These are phyloP conservation scores for Philhelius pedissequus DNA, from an alignment of 2,888 invertebrate species.

Conservation along the genomic window DNA sequence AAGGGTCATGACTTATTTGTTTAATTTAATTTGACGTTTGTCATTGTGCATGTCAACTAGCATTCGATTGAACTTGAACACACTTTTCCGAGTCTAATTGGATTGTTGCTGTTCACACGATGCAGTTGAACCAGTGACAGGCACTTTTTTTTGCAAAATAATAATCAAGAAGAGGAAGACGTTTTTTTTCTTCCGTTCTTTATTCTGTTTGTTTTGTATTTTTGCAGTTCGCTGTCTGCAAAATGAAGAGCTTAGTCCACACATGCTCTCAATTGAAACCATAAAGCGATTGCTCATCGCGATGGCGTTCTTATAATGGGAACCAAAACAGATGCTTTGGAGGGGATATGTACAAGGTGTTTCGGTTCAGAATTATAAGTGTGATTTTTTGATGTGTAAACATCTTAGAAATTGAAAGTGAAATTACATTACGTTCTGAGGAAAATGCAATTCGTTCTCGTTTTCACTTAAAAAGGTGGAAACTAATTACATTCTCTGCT, in stretches of 20 bases:
- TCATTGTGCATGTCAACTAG: conserved; percentile 50
- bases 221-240: conserved; percentile 4
- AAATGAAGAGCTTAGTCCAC: background rate
- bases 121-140: conserved; percentile 16
- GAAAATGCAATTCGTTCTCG: too few relatives aligned
- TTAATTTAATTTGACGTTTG: conserved; percentile 52
- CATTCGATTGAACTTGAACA: conserved; percentile 60
- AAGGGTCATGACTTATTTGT: conserved; percentile 56
- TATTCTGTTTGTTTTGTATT: background rate
- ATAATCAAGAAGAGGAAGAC: background rate
- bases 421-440: too few relatives aligned
- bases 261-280: conserved; percentile 35
- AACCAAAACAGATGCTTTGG: conserved; percentile 38
- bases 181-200: background rate
- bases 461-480: too few relatives aligned
- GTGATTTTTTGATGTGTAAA: too few relatives aligned
- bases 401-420: too few relatives aligned
- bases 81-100: conserved; percentile 43
- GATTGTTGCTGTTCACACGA: conserved; percentile 37
- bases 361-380: background rate
- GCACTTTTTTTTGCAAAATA: background rate
- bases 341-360: background rate
- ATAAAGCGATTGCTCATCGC: conserved; percentile 20
- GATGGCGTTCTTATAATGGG: conserved; percentile 13
- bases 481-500: too few relatives aligned